Evolutionary conservation across 2,113 vertebrate species (phyloP).

Genomic region (Microcebus ravelobensis): DNA sequence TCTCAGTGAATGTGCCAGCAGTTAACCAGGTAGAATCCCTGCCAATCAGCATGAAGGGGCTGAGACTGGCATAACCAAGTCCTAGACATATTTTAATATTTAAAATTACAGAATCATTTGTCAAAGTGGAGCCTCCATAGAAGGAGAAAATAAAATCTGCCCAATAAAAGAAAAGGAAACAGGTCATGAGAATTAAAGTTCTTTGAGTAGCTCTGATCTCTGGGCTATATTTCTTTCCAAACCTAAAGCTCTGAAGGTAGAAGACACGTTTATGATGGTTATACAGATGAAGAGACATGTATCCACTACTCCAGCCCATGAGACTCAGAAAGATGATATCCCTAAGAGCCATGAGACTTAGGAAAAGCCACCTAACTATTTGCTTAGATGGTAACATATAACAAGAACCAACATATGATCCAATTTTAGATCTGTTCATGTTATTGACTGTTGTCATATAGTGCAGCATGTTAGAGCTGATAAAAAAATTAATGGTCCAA

Average conservation of each 20-base stretch:
- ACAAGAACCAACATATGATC: neutral
- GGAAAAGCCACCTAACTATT: neutral
- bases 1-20: neutral
- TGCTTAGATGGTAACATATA: neutral
- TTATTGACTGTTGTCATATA: neutral
- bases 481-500: neutral
- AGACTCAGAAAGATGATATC: neutral
- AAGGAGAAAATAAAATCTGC: neutral
- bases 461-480: conserved; percentile 23
- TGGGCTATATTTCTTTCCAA: neutral
- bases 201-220: neutral
- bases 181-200: neutral
- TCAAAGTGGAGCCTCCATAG: neutral
- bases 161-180: conserved; percentile 33
- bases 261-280: neutral
- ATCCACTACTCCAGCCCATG: neutral
- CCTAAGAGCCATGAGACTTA: neutral
- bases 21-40: neutral
- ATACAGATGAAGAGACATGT: neutral
- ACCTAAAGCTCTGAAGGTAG: neutral
- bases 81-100: neutral
- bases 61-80: neutral
- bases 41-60: neutral
- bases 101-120: neutral
- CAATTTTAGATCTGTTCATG: neutral